A percentile compares a stretch with the other conserved stretches of the same genome.
These are phyloP conservation scores for Garra rufa DNA, from an alignment of 2,113 vertebrate species.

Conservation along the genomic window DNA sequence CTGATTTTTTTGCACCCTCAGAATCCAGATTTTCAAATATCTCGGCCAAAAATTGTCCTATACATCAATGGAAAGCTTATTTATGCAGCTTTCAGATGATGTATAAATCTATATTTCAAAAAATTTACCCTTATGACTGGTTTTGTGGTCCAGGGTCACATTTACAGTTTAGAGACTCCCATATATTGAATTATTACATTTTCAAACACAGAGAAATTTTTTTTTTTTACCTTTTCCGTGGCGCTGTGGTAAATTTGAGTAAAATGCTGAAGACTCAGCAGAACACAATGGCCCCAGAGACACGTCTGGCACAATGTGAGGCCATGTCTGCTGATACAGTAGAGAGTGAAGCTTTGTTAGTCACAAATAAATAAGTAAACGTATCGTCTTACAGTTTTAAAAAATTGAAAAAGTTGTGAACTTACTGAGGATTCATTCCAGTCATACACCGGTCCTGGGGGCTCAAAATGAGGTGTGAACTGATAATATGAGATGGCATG, in stretches of 20 bases:
- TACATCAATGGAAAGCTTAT: no score
- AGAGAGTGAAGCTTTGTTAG: not conserved
- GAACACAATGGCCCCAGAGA: constrained; percentile 69
- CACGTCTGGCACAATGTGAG: constrained; percentile 74
- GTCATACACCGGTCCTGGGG: constrained; percentile 65
- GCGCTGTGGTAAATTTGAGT: constrained; percentile 75
- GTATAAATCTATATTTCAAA: no score
- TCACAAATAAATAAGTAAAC: not conserved
- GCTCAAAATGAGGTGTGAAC: constrained; percentile 70
- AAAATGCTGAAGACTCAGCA: constrained; percentile 73
- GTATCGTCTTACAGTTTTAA: no score
- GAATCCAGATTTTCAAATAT: no score
- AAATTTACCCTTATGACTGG: no score
- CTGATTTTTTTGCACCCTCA: no score
- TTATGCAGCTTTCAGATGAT: no score
- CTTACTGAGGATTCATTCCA: constrained; percentile 84
- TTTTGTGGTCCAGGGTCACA: no score
- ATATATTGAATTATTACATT: not conserved
- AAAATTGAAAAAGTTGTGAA: no score
- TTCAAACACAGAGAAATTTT: not conserved
- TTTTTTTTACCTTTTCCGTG: constrained; percentile 80
- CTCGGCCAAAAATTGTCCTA: no score
- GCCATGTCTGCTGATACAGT: constrained; percentile 66
- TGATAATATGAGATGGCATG: constrained; percentile 74
- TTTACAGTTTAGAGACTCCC: not conserved